Evolutionary conservation across 2,113 vertebrate species (phyloP), one percentile per base, ranked within the genome.

Genomic region (Erythrocebus patas): DNA sequence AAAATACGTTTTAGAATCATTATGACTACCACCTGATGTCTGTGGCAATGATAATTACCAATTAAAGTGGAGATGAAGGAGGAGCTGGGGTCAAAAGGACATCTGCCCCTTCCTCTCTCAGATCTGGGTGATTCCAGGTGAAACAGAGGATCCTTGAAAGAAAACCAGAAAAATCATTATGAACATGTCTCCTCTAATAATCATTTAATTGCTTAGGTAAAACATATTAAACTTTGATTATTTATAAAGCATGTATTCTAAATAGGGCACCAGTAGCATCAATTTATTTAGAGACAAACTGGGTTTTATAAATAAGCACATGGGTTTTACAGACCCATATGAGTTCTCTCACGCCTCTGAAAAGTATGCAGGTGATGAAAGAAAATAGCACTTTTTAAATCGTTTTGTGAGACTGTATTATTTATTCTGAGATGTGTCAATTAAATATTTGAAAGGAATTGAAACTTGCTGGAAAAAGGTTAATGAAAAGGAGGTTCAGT

Each of bases 71-170:
- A 99, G 59, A 99, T 98, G 97, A 99, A 99, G 95, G 99, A 98
- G 96, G 99, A 99, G 97, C 98, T 99, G 96, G 99, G 99, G 97
- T 99, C 99, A 89, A 99, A 99, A 1, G 99, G 99, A 97, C 99
- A 99, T 95, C 99, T 99, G 92, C 99, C 99, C 98, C 99, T 98
- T 97, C 99, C 99, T 95, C 99, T 99, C 94, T 99, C 99, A 40
- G 99, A 92, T 94, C 99, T 99, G 93, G 99, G 99, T 0, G 97
- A 98, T 97, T 99, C 99, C 98, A 99, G 98, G 73, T 98, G 98
- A 98, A 99, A 99, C 79, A 98, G 96, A 61, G 98, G 98, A 89
- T 99, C 99, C 99, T 99, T 93, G 82, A 97, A 97, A 96, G 72
- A 96, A 88, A 97, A 97, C 22, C 3, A 98, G n/a, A 98, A 93